Evolutionary conservation across 2,797 vertebrate genomes (phyloP).

Genomic region (Smutsia temminckii): DNA sequence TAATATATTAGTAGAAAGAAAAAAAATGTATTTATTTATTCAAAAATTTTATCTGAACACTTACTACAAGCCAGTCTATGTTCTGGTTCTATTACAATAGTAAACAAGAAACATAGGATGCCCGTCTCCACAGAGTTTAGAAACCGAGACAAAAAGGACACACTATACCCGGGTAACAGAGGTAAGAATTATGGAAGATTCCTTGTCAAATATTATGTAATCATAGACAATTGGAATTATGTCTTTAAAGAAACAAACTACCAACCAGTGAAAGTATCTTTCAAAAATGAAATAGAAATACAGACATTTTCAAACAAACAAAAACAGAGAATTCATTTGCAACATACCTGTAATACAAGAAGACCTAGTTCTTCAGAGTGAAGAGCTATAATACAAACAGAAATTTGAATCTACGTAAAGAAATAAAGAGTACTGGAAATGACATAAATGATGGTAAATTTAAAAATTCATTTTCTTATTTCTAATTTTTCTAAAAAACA

Average conservation of each 20-base stretch:
- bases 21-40: neutral
- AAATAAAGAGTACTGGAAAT: neutral
- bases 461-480: neutral
- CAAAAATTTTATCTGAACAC: neutral
- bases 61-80: neutral
- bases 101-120: neutral
- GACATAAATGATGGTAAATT: neutral
- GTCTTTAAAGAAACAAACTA: neutral
- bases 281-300: neutral
- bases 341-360: neutral
- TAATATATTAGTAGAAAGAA: neutral
- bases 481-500: neutral
- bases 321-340: neutral
- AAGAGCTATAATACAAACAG: neutral
- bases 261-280: neutral
- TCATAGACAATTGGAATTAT: neutral
- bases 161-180: neutral
- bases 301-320: neutral
- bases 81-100: neutral
- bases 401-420: neutral
- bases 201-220: neutral
- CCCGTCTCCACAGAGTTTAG: neutral
- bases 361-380: neutral
- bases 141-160: neutral
- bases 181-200: neutral